Evolutionary conservation across 30 jellyfish, hydroid and myxozoan species (phyloP).

Genomic region (Aurelia aurita complex sp. Pacific): DNA sequence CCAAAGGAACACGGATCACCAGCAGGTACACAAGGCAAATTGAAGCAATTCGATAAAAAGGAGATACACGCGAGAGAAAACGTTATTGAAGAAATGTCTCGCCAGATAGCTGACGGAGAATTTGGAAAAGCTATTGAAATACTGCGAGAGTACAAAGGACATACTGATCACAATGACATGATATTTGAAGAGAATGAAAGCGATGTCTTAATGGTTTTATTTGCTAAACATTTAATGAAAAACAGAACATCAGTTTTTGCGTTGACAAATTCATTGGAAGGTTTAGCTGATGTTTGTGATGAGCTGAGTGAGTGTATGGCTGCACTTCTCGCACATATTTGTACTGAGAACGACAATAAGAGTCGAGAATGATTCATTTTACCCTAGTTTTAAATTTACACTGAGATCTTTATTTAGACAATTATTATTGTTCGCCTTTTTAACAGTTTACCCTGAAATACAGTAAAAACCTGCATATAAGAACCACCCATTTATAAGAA

Average conservation of each 20-base stretch:
- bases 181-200: slow-evolving; percentile 56
- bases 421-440: too few species aligned
- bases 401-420: too few species aligned
- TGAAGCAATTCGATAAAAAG: not conserved
- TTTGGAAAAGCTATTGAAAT: slow-evolving; percentile 68
- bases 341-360: slow-evolving; percentile 34
- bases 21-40: too few species aligned
- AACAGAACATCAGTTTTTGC: slow-evolving; percentile 78
- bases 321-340: slow-evolving; percentile 69
- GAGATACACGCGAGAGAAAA: slow-evolving; percentile 27
- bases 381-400: too few species aligned
- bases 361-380: not conserved
- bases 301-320: slow-evolving; percentile 90
- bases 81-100: slow-evolving; percentile 47
- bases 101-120: slow-evolving; percentile 58
- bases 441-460: too few species aligned
- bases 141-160: slow-evolving; percentile 62
- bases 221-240: slow-evolving; percentile 67
- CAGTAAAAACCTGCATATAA: too few species aligned
- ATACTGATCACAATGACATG: slow-evolving; percentile 7
- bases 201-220: slow-evolving; percentile 72
- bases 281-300: slow-evolving; percentile 74
- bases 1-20: too few species aligned
- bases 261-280: slow-evolving; percentile 73
- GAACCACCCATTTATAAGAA: too few species aligned